These are phyloP conservation scores for Irena cyanogastra DNA, from an alignment of 2,113 vertebrate species.

Conservation along the genomic window DNA sequence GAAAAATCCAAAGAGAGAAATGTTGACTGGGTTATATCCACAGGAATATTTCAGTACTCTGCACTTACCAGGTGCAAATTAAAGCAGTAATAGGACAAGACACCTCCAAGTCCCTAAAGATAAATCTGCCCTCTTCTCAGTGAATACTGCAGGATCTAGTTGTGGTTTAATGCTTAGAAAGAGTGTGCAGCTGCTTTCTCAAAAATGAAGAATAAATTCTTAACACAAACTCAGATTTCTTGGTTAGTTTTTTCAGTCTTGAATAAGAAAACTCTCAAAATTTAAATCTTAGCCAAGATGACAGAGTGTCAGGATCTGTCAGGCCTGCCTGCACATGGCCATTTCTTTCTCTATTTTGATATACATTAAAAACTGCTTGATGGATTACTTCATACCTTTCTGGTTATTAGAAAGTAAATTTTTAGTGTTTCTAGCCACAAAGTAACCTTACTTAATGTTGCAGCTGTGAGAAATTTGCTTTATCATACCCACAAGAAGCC, in stretches of 20 bases:
- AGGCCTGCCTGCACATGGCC: not conserved
- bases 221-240: not conserved
- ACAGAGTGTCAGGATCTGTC: not conserved
- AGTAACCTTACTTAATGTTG: not conserved
- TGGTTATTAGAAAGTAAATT: not conserved
- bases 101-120: not conserved
- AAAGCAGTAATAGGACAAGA: not conserved
- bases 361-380: not conserved
- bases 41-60: fast-evolving
- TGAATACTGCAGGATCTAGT: not conserved
- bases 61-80: not conserved
- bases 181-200: not conserved
- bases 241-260: not conserved
- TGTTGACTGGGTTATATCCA: not conserved
- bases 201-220: not conserved
- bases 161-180: not conserved
- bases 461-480: not conserved
- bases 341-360: not conserved
- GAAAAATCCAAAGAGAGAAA: not conserved
- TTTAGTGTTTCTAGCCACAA: not conserved
- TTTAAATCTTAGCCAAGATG: not conserved
- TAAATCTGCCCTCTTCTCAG: not conserved
- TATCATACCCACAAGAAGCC: not conserved
- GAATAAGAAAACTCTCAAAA: not conserved
- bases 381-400: not conserved